These are phyloP conservation scores for Microtus ochrogaster DNA, from an alignment of 2,113 vertebrate species.

Conservation along the genomic window DNA sequence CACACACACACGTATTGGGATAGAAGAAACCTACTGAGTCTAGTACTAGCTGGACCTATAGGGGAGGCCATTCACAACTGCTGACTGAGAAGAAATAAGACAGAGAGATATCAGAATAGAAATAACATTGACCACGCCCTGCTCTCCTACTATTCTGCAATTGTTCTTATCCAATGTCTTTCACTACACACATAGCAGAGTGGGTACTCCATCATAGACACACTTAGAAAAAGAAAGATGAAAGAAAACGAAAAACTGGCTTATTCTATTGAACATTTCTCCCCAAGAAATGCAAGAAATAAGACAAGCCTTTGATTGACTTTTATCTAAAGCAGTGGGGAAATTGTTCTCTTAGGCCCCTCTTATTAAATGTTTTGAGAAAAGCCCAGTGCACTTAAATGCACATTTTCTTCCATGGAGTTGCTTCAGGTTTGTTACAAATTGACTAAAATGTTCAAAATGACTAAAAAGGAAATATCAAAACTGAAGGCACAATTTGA, in stretches of 20 bases:
- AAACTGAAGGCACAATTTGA: constrained; percentile 16
- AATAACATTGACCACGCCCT: background rate
- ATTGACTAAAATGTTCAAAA: background rate
- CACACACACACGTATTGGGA: background rate
- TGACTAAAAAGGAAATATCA: background rate
- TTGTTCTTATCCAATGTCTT: background rate
- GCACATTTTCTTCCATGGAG: background rate
- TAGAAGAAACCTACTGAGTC: background rate
- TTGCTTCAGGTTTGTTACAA: background rate
- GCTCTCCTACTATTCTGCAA: background rate
- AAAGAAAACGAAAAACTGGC: background rate
- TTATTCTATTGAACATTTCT: background rate
- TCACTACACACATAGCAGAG: background rate
- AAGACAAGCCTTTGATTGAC: background rate
- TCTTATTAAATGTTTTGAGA: background rate
- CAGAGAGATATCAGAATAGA: background rate
- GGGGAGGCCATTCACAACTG: background rate
- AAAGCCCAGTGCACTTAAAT: background rate
- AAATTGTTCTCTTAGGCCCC: background rate
- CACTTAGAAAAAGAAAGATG: background rate
- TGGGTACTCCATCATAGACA: background rate
- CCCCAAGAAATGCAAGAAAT: background rate
- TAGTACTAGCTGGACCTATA: background rate
- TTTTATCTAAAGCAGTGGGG: background rate
- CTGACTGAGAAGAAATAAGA: background rate